Percentiles rank a stretch among this genome's conserved stretches.
Conservation (phyloP, 2,888 invertebrate species). For the Plutella xylostella region DNA sequence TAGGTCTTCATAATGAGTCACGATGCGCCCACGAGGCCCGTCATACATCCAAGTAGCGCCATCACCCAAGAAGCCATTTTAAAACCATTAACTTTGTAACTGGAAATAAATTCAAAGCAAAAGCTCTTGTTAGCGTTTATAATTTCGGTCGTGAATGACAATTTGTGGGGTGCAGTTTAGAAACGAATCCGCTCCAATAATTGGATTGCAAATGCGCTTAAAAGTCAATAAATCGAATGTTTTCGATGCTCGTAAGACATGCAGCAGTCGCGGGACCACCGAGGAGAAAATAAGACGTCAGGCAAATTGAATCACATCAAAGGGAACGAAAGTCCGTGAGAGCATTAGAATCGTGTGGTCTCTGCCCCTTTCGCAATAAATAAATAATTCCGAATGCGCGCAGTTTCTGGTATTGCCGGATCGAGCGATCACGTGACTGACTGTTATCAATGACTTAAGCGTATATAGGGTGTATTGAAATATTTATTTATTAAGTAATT, state of each 20-base stretch:
- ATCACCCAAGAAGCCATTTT: no score
- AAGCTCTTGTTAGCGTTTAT: no score
- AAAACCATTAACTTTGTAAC: no score
- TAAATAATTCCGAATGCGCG: constrained; percentile 48
- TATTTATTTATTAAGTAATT: no score
- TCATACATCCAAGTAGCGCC: background rate
- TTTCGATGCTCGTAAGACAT: constrained; percentile 3
- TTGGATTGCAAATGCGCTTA: background rate
- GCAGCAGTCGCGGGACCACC: constrained; percentile 41
- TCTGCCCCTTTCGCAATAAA: constrained; percentile 36
- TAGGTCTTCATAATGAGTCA: background rate
- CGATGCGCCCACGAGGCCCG: background rate
- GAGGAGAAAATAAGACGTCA: constrained; percentile 58
- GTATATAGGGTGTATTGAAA: no score
- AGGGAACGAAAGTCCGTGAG: constrained; percentile 43
- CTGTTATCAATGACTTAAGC: no score
- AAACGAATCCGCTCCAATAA: no score
- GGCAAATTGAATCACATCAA: constrained; percentile 57
- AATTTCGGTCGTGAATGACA: no score
- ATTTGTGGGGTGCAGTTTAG: no score
- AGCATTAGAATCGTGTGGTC: constrained; percentile 51
- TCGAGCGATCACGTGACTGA: constrained; percentile 19
- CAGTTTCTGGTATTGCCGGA: constrained; percentile 39
- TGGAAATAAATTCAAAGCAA: no score
- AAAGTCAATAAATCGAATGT: constrained; percentile 1